Percentiles rank a stretch among this genome's conserved stretches.
Evolutionary conservation across 2,797 vertebrate species (phyloP).

Genomic region (Sus cebifrons): DNA sequence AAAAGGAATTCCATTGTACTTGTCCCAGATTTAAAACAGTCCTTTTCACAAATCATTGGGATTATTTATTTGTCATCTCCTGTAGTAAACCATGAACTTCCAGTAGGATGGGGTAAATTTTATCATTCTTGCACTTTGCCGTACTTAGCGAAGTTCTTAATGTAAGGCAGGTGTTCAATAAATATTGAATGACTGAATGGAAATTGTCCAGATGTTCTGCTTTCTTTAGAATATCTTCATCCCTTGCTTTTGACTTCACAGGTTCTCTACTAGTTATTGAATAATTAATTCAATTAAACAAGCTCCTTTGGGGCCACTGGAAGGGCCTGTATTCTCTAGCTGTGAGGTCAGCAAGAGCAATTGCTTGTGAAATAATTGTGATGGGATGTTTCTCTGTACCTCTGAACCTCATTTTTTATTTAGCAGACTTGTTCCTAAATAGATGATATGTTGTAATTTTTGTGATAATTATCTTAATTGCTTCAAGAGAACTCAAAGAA

Average conservation of each 20-base stretch:
- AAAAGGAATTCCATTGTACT: not conserved
- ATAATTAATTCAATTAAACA: slow-evolving; percentile 77
- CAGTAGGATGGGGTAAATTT: slow-evolving; percentile 14
- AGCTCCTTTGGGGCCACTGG: not conserved
- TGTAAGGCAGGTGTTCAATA: slow-evolving; percentile 63
- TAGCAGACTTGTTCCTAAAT: not conserved
- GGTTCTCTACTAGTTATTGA: slow-evolving; percentile 68
- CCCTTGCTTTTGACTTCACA: slow-evolving; percentile 54
- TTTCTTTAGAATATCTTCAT: slow-evolving; percentile 59
- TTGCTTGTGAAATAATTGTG: not conserved
- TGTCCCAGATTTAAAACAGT: not conserved
- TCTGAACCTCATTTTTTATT: slow-evolving; percentile 43
- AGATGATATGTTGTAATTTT: not conserved
- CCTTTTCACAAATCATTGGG: not conserved
- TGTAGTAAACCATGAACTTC: not conserved
- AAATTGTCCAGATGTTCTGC: slow-evolving; percentile 52
- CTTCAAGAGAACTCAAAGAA: not conserved
- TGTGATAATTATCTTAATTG: not conserved
- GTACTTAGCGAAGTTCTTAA: slow-evolving; percentile 63
- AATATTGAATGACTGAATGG: slow-evolving; percentile 71
- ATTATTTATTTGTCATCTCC: slow-evolving; percentile 52
- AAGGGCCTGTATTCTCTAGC: not conserved
- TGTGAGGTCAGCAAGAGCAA: slow-evolving; percentile 11
- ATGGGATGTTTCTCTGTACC: not conserved
- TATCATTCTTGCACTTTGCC: not conserved